These are phyloP conservation scores for Cephus rjabovi DNA, from an alignment of 2,888 invertebrate species.

Conservation along the genomic window DNA sequence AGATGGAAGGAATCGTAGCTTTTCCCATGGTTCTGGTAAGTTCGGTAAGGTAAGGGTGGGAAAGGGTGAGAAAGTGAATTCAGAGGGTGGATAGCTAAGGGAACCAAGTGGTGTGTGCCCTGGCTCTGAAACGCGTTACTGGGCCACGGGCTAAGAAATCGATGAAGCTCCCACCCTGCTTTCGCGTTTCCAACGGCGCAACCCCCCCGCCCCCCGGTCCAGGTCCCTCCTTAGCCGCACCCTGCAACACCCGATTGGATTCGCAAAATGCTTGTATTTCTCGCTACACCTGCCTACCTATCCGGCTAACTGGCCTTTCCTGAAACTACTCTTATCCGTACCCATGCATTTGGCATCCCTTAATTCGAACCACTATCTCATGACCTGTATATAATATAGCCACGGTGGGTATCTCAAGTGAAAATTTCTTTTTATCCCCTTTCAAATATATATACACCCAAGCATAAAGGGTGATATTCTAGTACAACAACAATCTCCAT, in stretches of 20 bases:
- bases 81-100: slow-evolving; percentile 14
- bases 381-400: neutral
- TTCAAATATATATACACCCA: neutral
- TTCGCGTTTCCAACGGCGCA: slow-evolving; percentile 24
- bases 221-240: slow-evolving; percentile 51
- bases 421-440: no score
- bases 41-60: slow-evolving; percentile 3
- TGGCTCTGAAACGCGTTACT: slow-evolving; percentile 53
- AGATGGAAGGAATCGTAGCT: neutral
- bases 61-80: slow-evolving; percentile 5
- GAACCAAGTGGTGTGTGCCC: slow-evolving; percentile 24
- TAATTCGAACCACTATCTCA: neutral
- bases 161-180: slow-evolving; percentile 58
- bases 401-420: no score
- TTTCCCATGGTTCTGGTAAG: neutral
- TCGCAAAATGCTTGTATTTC: slow-evolving; percentile 7
- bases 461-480: neutral
- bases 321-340: neutral
- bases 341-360: neutral
- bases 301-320: neutral
- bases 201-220: slow-evolving; percentile 8
- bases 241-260: slow-evolving; percentile 37
- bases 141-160: slow-evolving; percentile 63
- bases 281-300: neutral
- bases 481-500: neutral